Evolutionary conservation across 2,113 vertebrate species (phyloP).

Genomic region (Misgurnus mizolepis): DNA sequence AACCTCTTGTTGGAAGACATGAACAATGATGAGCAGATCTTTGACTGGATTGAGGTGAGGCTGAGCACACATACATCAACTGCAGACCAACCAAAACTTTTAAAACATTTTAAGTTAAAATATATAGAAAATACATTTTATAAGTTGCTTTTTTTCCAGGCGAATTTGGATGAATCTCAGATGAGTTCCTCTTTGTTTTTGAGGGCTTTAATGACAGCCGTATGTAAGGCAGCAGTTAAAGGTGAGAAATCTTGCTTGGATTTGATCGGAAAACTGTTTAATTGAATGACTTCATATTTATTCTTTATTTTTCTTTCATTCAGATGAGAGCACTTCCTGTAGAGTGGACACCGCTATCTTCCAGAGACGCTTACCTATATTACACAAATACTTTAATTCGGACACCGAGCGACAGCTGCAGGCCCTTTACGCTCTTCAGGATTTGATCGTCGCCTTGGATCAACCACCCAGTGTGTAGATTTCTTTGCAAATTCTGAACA

Average conservation of each 20-base stretch:
- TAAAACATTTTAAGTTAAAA: no score
- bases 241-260: constrained; percentile 74
- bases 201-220: constrained; percentile 97
- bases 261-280: background rate
- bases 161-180: constrained; percentile 92
- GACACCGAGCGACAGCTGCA: constrained; percentile 98
- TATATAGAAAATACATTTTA: background rate
- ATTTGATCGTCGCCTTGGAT: constrained; percentile 94
- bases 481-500: background rate
- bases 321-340: constrained; percentile 89
- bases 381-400: constrained; percentile 98
- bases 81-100: no score
- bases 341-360: constrained; percentile 93
- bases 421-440: constrained; percentile 99
- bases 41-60: constrained; percentile 97
- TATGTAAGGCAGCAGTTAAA: constrained; percentile 97
- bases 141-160: constrained; percentile 73
- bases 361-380: constrained; percentile 93
- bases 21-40: constrained; percentile 94
- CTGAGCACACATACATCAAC: background rate
- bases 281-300: background rate
- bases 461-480: constrained; percentile 95
- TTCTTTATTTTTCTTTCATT: constrained; percentile 28
- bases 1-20: constrained; percentile 91
- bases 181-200: constrained; percentile 97